These are phyloP conservation scores for Hippotragus niger DNA, from an alignment of 2,113 vertebrate species.

Conservation along the genomic window DNA sequence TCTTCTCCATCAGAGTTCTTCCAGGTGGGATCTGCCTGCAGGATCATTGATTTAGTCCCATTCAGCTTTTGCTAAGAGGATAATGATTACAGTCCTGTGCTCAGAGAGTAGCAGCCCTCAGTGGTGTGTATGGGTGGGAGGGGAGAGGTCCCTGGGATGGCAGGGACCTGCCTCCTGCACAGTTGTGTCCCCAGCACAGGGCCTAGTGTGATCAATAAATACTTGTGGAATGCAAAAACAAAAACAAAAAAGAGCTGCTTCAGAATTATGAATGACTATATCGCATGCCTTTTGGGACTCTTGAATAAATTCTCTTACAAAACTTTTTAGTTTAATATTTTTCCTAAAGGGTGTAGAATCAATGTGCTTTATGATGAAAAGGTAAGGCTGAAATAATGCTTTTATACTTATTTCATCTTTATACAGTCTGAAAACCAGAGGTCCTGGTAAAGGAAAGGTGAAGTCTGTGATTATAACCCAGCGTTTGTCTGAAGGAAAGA, in stretches of 20 bases:
- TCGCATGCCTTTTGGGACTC: not conserved
- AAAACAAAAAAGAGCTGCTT: not conserved
- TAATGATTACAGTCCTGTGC: not conserved
- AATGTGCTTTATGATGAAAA: not conserved
- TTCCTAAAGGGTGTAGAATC: not conserved
- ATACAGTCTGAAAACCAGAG: not conserved
- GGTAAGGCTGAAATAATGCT: not conserved
- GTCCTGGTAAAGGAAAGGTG: not conserved
- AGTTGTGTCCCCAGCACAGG: not conserved
- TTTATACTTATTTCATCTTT: not conserved
- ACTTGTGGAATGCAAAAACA: constrained; percentile 25
- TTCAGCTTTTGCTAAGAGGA: not conserved
- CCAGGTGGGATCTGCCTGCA: not conserved
- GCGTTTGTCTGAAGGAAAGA: not conserved
- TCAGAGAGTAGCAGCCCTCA: not conserved
- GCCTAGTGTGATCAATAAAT: constrained; percentile 54
- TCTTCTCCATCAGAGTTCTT: not conserved
- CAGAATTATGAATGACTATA: not conserved
- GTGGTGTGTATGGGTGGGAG: not conserved
- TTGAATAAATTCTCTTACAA: not conserved
- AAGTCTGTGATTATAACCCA: not conserved
- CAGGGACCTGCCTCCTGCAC: not conserved
- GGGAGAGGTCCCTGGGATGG: not conserved
- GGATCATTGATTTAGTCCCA: not conserved
- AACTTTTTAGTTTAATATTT: not conserved